Conservation (phyloP, 2,797 vertebrate species). For the Sarcoramphus papa region DNA sequence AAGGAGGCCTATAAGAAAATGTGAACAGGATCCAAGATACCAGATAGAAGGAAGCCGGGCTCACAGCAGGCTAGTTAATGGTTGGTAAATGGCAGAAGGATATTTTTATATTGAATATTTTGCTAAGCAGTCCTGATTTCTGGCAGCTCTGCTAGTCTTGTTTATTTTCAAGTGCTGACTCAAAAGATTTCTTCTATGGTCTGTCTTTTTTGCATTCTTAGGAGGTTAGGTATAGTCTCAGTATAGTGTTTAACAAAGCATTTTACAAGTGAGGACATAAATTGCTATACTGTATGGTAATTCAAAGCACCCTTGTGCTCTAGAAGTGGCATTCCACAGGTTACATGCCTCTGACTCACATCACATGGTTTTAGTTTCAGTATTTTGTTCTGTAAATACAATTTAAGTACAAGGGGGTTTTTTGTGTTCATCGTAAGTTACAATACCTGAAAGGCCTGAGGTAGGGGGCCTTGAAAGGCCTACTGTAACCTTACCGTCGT, state of each 20-base stretch:
- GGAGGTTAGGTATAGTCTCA: neutral
- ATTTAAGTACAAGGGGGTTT: neutral
- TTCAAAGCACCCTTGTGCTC: neutral
- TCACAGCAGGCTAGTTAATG: neutral
- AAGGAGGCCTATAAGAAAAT: neutral
- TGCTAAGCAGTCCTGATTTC: neutral
- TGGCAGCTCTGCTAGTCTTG: neutral
- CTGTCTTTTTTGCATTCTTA: neutral
- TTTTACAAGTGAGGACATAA: neutral
- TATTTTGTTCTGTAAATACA: neutral
- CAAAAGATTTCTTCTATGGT: neutral
- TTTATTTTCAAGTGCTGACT: neutral
- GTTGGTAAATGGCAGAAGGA: neutral
- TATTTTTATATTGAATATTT: neutral
- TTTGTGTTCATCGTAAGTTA: neutral
- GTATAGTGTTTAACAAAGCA: neutral
- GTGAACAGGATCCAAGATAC: neutral
- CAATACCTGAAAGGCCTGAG: rapidly evolving
- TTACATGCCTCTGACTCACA: neutral
- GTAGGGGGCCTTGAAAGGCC: neutral
- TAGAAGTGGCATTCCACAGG: neutral
- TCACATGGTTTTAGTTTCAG: neutral
- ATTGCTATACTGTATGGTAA: no score
- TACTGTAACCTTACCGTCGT: neutral
- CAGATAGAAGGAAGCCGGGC: neutral